Percentiles rank a stretch among this genome's conserved stretches.
phyloP scores from a whole-genome alignment of 2,797 vertebrate genomes.

The Rachycentron canadum region DNA sequence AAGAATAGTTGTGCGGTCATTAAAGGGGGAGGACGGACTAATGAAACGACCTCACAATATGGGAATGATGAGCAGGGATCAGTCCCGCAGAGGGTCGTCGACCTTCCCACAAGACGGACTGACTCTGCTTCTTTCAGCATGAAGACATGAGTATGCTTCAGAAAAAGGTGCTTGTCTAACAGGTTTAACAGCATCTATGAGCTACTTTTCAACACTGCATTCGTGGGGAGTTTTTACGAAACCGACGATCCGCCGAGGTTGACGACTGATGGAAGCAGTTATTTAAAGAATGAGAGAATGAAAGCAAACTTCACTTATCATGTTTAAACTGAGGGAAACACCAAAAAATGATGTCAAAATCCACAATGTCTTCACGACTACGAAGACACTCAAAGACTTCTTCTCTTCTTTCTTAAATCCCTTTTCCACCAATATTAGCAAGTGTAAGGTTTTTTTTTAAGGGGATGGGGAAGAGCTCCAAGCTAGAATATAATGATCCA shows the following conservation, averaged over 20 bases:
- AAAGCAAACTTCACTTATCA: no score
- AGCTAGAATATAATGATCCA: no score
- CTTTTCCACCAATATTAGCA: no score
- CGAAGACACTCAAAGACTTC: neutral
- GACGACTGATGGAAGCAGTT: no score
- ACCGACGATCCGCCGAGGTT: no score
- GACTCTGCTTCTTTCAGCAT: neutral
- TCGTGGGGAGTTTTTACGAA: no score
- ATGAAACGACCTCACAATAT: slow-evolving; percentile 8
- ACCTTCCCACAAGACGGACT: neutral
- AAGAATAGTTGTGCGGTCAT: slow-evolving; percentile 28
- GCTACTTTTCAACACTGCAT: neutral
- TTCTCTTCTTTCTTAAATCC: no score
- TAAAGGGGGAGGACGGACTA: neutral
- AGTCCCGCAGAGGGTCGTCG: neutral
- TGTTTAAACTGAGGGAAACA: neutral
- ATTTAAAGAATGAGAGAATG: no score
- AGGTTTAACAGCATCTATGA: neutral
- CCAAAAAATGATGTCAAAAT: neutral
- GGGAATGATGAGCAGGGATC: slow-evolving; percentile 6
- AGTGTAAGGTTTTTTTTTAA: no score
- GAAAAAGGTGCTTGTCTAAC: neutral
- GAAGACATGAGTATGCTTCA: neutral
- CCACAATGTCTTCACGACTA: neutral
- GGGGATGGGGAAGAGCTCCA: no score